These are phyloP conservation scores for Ochropleura leucogaster DNA, from an alignment of 2,888 invertebrate species.

Conservation along the genomic window DNA sequence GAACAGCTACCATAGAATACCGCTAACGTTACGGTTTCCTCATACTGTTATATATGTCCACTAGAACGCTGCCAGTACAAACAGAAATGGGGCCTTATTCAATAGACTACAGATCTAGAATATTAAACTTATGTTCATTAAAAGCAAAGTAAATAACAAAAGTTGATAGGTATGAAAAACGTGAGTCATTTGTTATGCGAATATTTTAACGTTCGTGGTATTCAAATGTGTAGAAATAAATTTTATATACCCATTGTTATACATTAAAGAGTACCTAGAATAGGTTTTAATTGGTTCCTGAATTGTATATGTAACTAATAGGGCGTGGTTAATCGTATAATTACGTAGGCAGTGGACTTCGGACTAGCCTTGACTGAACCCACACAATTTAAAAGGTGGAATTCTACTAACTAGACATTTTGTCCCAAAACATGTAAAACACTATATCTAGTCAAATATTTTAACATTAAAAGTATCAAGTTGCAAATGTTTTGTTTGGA, in stretches of 20 bases:
- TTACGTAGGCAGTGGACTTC: constrained; percentile 20
- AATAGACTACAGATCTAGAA: background rate
- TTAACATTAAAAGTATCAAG: background rate
- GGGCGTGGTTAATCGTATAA: constrained; percentile 2
- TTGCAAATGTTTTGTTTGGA: background rate
- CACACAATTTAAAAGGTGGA: background rate
- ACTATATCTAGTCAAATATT: background rate
- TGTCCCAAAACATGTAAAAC: too few relatives aligned
- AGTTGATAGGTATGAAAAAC: constrained; percentile 2
- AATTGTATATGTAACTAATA: background rate
- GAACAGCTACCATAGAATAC: constrained; percentile 7
- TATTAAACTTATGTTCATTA: background rate
- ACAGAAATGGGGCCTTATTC: constrained; percentile 12
- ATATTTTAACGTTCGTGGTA: constrained; percentile 33
- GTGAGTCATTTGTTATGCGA: constrained; percentile 50
- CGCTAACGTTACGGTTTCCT: constrained; percentile 18
- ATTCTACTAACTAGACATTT: background rate
- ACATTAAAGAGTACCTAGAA: background rate
- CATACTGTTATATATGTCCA: constrained; percentile 27
- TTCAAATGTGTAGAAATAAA: constrained; percentile 26
- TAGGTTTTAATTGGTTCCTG: constrained; percentile 4
- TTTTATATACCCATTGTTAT: background rate
- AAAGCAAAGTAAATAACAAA: constrained; percentile 20
- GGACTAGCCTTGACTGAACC: constrained; percentile 7
- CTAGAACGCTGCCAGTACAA: constrained; percentile 3